Percentiles rank a stretch among this genome's conserved stretches.
phyloP scores from a whole-genome alignment of 2,888 invertebrate genomes.

The Maniola hyperantus region DNA sequence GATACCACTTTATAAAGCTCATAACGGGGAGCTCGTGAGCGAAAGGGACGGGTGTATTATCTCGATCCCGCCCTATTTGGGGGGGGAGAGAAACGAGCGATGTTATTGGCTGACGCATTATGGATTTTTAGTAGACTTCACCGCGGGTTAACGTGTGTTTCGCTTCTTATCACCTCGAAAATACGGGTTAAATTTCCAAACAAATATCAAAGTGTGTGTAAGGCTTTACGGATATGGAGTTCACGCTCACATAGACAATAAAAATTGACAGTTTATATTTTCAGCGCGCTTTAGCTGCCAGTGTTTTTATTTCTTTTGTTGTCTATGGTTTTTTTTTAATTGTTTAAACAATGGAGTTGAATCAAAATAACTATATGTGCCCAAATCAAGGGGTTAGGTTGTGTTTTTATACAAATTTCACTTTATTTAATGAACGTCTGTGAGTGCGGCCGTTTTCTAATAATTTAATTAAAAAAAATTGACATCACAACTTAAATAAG shows the following conservation, averaged over 20 bases:
- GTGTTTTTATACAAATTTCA: no score
- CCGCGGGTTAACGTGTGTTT: conserved; percentile 34
- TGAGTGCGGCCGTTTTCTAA: no score
- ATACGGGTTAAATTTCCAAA: conserved; percentile 36
- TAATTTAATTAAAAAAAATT: no score
- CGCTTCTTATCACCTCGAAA: conserved; percentile 31
- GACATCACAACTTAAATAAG: no score
- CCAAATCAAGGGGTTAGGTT: no score
- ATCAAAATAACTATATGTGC: no score
- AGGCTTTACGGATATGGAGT: conserved; percentile 19
- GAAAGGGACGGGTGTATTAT: conserved; percentile 67
- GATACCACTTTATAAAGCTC: conserved; percentile 47
- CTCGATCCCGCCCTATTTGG: conserved; percentile 67
- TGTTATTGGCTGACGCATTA: conserved; percentile 75
- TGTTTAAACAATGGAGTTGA: conserved; percentile 52
- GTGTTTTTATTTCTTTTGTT: conserved; percentile 34
- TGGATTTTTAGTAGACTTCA: conserved; percentile 69
- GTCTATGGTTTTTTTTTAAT: conserved; percentile 41
- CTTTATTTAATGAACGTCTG: no score
- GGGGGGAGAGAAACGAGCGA: conserved; percentile 63
- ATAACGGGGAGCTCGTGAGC: conserved; percentile 61
- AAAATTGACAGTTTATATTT: conserved; percentile 67
- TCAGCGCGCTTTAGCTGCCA: conserved; percentile 49
- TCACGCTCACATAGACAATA: conserved; percentile 22
- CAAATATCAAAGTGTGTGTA: conserved; percentile 18